Base-by-base conservation (phyloP, 2,113 vertebrate genomes). In the Odocoileus virginianus region DNA sequence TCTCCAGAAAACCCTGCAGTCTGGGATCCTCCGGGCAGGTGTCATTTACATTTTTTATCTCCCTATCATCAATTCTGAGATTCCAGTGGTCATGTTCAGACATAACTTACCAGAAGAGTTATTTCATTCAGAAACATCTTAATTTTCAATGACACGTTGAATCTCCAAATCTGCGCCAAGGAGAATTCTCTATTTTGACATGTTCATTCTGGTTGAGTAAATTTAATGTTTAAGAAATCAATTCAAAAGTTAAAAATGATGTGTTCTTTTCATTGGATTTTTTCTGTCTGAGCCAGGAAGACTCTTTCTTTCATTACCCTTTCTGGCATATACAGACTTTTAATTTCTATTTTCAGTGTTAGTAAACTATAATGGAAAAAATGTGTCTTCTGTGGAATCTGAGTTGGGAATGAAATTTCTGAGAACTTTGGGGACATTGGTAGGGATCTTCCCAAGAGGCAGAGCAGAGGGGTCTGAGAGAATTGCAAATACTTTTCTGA, bases 81-180 rank as follows among this genome's bases (percentile, higher is more conserved):
- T 97, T 94, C 96, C 87, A 95, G 92, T 74, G 95, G 92, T 98
- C 92, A 88, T 95, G 96, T 98, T 97, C 91, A 92, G 96, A 87
- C 95, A 78, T 67, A 96, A 95, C 89, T 94, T 82, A 96, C 47
- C 81, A 93, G 57, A 61, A 50, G 64, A 93, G 78, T 85, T 60
- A 96, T 93, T 91, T 93, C 87, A 52, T 79, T 94, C 57, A 95
- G 82, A 96, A 94, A 94, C 57, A 50, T 91, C 97, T 98, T 97
- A 83, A 94, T 97, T 97, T 97, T 94, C 95, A 82, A 25, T 94
- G 96, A 97, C 86, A 94, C 92, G 78, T 96, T 19, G 50, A 91
- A 64, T 96, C 84, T 97, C 79, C 36, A 11, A 30, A 55, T 91
- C 61, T 87, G 84, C 8, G 6, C 76, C 67, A 27, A 5, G 52